Conservation (phyloP, 2,797 vertebrate species). For the Synaphobranchus kaupii region DNA sequence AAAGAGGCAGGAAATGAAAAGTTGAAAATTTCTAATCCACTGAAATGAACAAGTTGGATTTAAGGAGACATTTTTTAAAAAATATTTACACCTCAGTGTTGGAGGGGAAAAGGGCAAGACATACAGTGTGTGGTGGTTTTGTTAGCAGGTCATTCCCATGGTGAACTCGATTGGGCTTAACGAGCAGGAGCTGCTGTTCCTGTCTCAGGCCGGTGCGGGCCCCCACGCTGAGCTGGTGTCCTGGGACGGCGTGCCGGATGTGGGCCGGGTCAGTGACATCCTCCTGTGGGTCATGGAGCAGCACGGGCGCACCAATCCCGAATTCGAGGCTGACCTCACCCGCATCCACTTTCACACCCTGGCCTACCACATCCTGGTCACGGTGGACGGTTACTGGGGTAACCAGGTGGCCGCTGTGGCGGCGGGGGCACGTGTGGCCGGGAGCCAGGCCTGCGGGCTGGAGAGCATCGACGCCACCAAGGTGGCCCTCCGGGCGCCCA, state of each 20-base stretch:
- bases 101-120: conserved; percentile 20
- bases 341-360: conserved; percentile 96
- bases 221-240: conserved; percentile 80
- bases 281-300: conserved; percentile 90
- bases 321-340: conserved; percentile 80
- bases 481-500: conserved; percentile 75
- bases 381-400: conserved; percentile 89
- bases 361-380: conserved; percentile 90
- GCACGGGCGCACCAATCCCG: conserved; percentile 69
- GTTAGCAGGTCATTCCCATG: conserved; percentile 96
- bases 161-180: conserved; percentile 95
- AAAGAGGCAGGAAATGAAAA: conserved; percentile 28
- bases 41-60: conserved; percentile 3
- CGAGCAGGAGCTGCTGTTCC: conserved; percentile 96
- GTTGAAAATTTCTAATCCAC: conserved; percentile 12
- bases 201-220: conserved; percentile 84
- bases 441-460: conserved; percentile 77
- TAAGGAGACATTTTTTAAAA: neutral
- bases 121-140: conserved; percentile 51
- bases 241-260: conserved; percentile 86
- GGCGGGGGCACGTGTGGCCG: conserved; percentile 87
- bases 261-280: conserved; percentile 90
- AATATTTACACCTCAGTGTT: neutral
- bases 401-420: conserved; percentile 90
- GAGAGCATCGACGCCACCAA: conserved; percentile 63